These are phyloP conservation scores for Caradrina kadenii DNA, from an alignment of 2,888 invertebrate species.

Conservation along the genomic window DNA sequence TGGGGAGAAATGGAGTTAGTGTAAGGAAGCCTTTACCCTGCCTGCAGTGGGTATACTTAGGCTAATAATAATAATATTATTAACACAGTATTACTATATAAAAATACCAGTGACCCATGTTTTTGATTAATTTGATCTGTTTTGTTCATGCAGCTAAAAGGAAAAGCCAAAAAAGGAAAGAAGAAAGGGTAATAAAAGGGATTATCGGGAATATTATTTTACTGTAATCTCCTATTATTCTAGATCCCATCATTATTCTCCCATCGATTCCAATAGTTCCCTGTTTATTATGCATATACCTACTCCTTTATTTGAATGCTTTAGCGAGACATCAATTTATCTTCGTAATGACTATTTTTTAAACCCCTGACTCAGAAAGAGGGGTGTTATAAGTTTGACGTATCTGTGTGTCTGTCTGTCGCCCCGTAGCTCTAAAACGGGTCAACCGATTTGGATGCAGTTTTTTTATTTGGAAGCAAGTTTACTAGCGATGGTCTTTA, in stretches of 20 bases:
- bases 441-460: too few species aligned
- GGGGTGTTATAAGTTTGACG: too few species aligned
- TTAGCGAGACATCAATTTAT: background rate
- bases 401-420: too few species aligned
- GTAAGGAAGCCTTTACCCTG: too few species aligned
- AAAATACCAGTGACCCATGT: background rate
- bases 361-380: too few species aligned
- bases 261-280: background rate
- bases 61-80: too few species aligned
- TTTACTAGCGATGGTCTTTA: too few species aligned
- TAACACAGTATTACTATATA: background rate
- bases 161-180: slow-evolving; percentile 85
- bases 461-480: too few species aligned
- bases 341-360: background rate
- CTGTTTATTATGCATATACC: too few species aligned
- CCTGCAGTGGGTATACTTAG: too few species aligned
- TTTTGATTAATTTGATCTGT: background rate
- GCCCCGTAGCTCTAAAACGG: too few species aligned
- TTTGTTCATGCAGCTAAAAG: slow-evolving; percentile 79
- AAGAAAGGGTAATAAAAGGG: slow-evolving; percentile 77
- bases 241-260: background rate
- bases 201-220: slow-evolving; percentile 9
- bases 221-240: slow-evolving; percentile 9
- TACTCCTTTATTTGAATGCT: background rate
- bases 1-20: too few species aligned